Conservation (phyloP, 2,113 vertebrate genomes). For the Poeciliopsis turrubarensis region DNA sequence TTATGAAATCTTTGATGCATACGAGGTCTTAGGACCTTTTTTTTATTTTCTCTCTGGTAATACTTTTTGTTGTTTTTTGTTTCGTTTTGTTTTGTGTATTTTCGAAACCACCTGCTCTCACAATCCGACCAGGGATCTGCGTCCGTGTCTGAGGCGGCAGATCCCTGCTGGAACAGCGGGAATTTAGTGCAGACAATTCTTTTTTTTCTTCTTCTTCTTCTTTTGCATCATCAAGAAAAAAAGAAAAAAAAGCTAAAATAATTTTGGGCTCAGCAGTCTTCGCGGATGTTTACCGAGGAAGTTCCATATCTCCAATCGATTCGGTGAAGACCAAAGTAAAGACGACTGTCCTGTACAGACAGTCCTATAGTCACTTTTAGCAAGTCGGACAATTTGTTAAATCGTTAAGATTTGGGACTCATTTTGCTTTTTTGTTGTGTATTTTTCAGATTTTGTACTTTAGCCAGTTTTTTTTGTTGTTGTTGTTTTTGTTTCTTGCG, state of each 20-base stretch:
- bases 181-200: conserved; percentile 21
- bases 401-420: not conserved
- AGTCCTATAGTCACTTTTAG: not conserved
- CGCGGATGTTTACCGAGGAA: conserved; percentile 40
- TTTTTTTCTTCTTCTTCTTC: no score
- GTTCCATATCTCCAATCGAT: conserved; percentile 48
- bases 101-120: not conserved
- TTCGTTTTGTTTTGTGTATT: no score
- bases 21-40: no score
- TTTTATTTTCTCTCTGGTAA: no score
- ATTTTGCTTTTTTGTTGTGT: conserved; percentile 1
- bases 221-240: not conserved
- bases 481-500: not conserved
- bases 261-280: conserved; percentile 11
- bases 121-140: no score
- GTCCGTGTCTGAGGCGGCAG: conserved; percentile 53
- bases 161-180: conserved; percentile 60
- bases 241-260: not conserved
- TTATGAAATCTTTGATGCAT: no score
- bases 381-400: not conserved
- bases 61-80: no score
- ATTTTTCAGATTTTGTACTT: conserved; percentile 34
- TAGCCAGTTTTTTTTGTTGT: conserved; percentile 52
- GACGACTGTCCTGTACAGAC: conserved; percentile 18
- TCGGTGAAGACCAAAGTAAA: conserved; percentile 27